Conservation (phyloP, 2,113 vertebrate species). For the Gallinago paraguaiae region DNA sequence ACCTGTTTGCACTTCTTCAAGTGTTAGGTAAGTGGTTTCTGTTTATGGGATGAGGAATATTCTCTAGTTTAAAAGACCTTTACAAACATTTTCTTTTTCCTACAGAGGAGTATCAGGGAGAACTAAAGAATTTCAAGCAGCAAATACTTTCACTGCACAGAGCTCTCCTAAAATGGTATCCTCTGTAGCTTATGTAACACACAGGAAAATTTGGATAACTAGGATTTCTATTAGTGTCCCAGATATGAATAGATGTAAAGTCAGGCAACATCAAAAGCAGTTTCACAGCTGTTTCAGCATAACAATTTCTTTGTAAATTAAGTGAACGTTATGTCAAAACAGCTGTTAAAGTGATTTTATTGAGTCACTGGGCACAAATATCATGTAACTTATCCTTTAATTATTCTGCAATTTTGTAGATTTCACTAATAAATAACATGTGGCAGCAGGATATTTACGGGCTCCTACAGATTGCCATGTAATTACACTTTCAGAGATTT, state of each 20-base stretch:
- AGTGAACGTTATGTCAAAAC: neutral
- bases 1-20: neutral
- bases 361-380: neutral
- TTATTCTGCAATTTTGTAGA: neutral
- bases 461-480: neutral
- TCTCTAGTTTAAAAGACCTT: neutral
- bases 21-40: neutral
- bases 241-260: neutral
- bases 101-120: neutral
- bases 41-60: neutral
- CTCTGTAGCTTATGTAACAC: neutral
- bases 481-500: neutral
- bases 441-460: neutral
- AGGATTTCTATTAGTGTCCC: neutral
- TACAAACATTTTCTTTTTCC: neutral
- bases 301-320: slow-evolving; percentile 30
- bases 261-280: neutral
- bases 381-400: neutral
- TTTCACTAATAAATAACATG: neutral
- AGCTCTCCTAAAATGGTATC: neutral
- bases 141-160: neutral
- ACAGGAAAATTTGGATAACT: neutral
- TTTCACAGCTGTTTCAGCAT: neutral
- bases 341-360: slow-evolving; percentile 13
- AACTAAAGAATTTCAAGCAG: neutral